phyloP scores from a whole-genome alignment of 2,113 vertebrate genomes.

The Shinisaurus crocodilurus region DNA sequence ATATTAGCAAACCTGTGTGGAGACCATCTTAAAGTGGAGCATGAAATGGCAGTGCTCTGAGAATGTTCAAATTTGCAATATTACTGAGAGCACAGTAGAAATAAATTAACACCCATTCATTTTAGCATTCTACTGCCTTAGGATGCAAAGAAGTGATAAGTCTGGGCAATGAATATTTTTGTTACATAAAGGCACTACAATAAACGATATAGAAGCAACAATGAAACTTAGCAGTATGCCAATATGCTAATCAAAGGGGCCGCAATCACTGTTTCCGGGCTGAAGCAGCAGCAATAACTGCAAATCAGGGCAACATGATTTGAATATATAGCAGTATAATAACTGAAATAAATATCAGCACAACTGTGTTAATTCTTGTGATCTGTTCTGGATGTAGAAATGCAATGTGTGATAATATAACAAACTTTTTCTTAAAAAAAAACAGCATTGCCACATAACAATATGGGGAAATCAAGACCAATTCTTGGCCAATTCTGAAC shows the following conservation, averaged over 20 bases:
- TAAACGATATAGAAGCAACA: conserved; percentile 13
- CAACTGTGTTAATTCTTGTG: conserved; percentile 9
- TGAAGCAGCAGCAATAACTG: background rate
- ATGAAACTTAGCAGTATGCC: background rate
- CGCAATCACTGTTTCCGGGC: background rate
- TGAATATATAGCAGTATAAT: conserved; percentile 18
- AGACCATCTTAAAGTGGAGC: conserved; percentile 24
- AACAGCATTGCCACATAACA: too few species aligned
- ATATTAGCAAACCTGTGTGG: conserved; percentile 10
- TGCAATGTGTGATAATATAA: too few species aligned
- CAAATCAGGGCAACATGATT: background rate
- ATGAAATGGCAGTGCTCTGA: background rate
- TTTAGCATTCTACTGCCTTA: background rate
- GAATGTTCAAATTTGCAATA: conserved; percentile 21
- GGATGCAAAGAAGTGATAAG: conserved; percentile 14
- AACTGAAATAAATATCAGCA: conserved; percentile 3
- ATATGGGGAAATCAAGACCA: too few species aligned
- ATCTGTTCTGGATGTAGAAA: too few species aligned
- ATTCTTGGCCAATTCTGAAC: too few species aligned
- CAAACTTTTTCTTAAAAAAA: too few species aligned
- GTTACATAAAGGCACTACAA: background rate
- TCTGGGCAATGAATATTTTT: background rate
- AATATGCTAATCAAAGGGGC: conserved; percentile 22
- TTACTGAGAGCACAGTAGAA: conserved; percentile 22
- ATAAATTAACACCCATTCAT: background rate